Base-by-base conservation (phyloP, 2,113 vertebrate species). In the Poecilia latipinna region DNA sequence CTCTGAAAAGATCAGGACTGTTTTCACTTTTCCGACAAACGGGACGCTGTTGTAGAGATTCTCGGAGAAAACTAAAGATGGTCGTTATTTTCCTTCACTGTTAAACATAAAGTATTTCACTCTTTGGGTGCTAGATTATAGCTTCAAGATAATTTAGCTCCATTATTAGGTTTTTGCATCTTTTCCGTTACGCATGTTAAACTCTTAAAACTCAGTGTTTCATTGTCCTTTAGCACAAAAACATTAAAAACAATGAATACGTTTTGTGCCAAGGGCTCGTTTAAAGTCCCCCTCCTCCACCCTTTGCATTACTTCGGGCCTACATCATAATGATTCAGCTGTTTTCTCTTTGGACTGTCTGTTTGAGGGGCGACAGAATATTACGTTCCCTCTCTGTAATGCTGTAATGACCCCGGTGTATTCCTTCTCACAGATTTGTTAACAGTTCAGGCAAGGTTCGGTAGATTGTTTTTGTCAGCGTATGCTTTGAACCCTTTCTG, bases 311-410 rank as follows among this genome's bases (percentile, higher is more conserved):
- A 33, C 81, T 48, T 75, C 64, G 72, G 76, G 74, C 71, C 72
- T 74, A 60, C 87, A 90, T 92, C 48, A 54, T 86, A 73, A 68
- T 90, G 90, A 90, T 89, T 90, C 86, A 90, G 87, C 88, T 89
- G 86, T 91, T 90, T 79, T 84, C 88, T 83, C 88, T 3, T 10
- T 72, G 86, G 90, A 79, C 61, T 71, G 57, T 71, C 65, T 78
- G 78, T 83, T 85, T 68, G 64, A 79, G 78, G 74, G 79, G 80
- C 86, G 80, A 82, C 68, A 24, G 78, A 84, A 86, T 84, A 85
- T 91, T 77, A 79, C 10, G 24, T 80, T 85, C 72, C 66, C 54
- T 80, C 63, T 81, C 70, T 77, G 76, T 33, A 32, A 69, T n/a
- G 67, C 73, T 80, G 73, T 86, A 86, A 86, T 68, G 70, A 86